Percentiles rank a stretch among this genome's conserved stretches.
Evolutionary conservation across 2,888 invertebrate species (phyloP).

Genomic region (Sicus ferrugineus): DNA sequence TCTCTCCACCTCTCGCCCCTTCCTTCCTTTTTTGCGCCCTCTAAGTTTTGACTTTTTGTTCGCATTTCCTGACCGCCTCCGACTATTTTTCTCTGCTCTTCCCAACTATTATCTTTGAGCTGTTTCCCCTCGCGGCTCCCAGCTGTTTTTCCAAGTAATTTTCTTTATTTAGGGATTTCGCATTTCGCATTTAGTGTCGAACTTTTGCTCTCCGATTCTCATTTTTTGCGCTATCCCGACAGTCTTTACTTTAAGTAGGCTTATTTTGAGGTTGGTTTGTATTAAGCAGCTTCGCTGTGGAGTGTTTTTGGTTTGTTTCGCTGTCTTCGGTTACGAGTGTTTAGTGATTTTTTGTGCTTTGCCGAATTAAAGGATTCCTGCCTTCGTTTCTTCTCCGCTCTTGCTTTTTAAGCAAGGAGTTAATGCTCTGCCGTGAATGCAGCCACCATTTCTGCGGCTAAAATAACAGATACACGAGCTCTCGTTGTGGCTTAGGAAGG

Average conservation of each 20-base stretch:
- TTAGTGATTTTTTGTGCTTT: neutral
- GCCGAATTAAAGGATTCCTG: too few species aligned
- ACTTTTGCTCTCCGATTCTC: neutral
- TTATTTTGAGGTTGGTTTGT: slow-evolving; percentile 20
- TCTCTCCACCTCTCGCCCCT: neutral
- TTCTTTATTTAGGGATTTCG: slow-evolving; percentile 20
- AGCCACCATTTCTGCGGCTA: neutral
- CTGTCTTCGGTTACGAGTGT: neutral
- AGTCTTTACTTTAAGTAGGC: slow-evolving; percentile 29
- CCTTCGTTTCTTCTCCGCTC: too few species aligned
- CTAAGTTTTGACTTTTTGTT: neutral
- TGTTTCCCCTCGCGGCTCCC: slow-evolving; percentile 20
- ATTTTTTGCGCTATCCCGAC: slow-evolving; percentile 9
- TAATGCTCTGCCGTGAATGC: neutral
- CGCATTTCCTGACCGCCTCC: neutral
- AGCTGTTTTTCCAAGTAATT: slow-evolving; percentile 23
- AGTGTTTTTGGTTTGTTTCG: neutral
- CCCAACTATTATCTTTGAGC: slow-evolving; percentile 28
- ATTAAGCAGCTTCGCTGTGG: neutral
- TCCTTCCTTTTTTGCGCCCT: neutral
- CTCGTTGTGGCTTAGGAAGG: neutral
- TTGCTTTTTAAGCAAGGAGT: neutral
- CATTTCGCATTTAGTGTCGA: slow-evolving; percentile 12
- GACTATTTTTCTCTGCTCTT: neutral
- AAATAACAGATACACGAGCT: too few species aligned